A percentile compares a stretch with the other conserved stretches of the same genome.
phyloP scores from a whole-genome alignment of 2,888 invertebrate genomes.

The Leptinotarsa juncta region DNA sequence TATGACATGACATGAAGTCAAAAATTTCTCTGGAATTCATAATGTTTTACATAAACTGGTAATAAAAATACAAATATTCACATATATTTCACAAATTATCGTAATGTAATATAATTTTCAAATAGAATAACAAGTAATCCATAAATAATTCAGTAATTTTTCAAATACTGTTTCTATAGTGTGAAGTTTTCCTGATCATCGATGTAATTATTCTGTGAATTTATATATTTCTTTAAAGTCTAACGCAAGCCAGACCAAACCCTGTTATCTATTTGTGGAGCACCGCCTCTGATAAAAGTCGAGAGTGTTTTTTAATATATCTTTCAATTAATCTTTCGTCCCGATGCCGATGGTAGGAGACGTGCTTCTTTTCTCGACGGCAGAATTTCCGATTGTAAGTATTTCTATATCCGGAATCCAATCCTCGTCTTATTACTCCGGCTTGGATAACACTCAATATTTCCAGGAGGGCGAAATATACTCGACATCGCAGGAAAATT shows the following conservation, averaged over 20 bases:
- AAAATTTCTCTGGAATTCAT: no score
- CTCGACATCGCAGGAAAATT: constrained; percentile 35
- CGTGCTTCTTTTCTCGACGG: constrained; percentile 30
- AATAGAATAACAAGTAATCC: no score
- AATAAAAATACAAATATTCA: no score
- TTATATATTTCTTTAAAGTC: neutral
- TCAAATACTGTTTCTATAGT: no score
- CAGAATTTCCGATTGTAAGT: constrained; percentile 57
- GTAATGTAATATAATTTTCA: neutral
- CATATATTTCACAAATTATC: neutral
- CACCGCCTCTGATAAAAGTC: neutral
- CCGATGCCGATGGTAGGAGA: constrained; percentile 39
- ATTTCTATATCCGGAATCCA: constrained; percentile 56
- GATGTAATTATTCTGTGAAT: neutral
- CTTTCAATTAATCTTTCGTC: constrained; percentile 51
- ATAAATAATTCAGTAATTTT: no score
- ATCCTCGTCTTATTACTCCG: constrained; percentile 48
- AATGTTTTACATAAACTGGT: no score
- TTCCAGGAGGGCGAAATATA: constrained; percentile 26
- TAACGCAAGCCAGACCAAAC: neutral
- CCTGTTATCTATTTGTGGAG: neutral
- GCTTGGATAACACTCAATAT: constrained; percentile 45
- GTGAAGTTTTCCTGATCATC: no score
- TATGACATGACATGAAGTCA: no score
- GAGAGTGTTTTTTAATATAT: constrained; percentile 11